These are phyloP conservation scores for Synanthedon tipuliformis DNA, from an alignment of 2,888 invertebrate species.

Conservation along the genomic window DNA sequence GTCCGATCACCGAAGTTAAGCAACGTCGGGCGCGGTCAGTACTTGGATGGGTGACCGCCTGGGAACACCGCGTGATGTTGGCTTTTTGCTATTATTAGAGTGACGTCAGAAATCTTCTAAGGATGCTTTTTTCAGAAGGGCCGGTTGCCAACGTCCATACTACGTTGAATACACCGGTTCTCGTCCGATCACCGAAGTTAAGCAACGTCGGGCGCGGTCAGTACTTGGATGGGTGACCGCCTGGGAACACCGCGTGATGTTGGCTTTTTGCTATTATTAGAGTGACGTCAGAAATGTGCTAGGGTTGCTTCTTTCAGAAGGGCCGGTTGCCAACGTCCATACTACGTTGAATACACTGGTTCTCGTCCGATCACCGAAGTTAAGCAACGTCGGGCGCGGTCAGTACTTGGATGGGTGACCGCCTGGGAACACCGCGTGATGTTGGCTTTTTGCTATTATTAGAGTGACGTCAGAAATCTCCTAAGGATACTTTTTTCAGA, in stretches of 20 bases:
- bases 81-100: too few species aligned
- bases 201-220: constrained; percentile 35
- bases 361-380: constrained; percentile 22
- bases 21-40: constrained; percentile 19
- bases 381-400: constrained; percentile 20
- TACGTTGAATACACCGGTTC: constrained; percentile 41
- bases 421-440: constrained; percentile 19
- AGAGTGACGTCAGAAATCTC: too few species aligned
- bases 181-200: constrained; percentile 46
- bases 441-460: too few species aligned
- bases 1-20: constrained; percentile 22
- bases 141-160: constrained; percentile 37
- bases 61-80: constrained; percentile 19
- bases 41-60: constrained; percentile 22
- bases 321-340: constrained; percentile 13
- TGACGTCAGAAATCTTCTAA: too few species aligned
- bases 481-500: too few species aligned
- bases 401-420: constrained; percentile 22
- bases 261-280: constrained; percentile 14
- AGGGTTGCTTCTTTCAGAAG: too few species aligned
- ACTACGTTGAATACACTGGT: constrained; percentile 19
- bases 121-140: too few species aligned
- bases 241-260: constrained; percentile 19
- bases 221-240: constrained; percentile 2
- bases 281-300: too few species aligned